Evolutionary conservation across 1,140 invertebrate species (phyloP).

Genomic region (Cyphomyrmex costatus): DNA sequence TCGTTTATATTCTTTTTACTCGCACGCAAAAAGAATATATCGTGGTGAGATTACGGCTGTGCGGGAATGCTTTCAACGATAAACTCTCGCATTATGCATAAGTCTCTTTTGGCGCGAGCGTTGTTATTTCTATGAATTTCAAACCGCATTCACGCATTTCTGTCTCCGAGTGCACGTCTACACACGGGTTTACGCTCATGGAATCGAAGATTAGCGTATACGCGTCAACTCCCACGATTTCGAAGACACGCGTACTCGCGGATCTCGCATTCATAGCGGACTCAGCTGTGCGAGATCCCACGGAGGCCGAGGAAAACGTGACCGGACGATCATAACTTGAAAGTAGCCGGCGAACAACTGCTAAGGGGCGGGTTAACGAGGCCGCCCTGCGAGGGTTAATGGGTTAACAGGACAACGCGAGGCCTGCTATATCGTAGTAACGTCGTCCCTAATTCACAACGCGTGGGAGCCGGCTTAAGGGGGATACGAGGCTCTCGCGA

Average conservation of each 20-base stretch:
- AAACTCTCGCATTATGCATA: conserved; percentile 61
- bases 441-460: conserved; percentile 76
- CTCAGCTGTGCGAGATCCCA: conserved; percentile 60
- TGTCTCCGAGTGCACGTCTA: background rate
- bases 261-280: conserved; percentile 7
- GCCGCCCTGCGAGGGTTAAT: conserved; percentile 73
- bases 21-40: conserved; percentile 45
- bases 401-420: conserved; percentile 77
- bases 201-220: conserved; percentile 44
- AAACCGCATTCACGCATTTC: conserved; percentile 10
- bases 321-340: conserved; percentile 74
- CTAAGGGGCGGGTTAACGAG: conserved; percentile 73
- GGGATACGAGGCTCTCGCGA: conserved; percentile 30
- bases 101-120: conserved; percentile 40
- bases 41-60: conserved; percentile 43
- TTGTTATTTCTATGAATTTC: conserved; percentile 58
- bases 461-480: conserved; percentile 69
- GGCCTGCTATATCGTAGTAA: conserved; percentile 66
- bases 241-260: conserved; percentile 8
- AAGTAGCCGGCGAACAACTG: conserved; percentile 69
- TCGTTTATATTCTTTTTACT: conserved; percentile 50
- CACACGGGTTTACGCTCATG: background rate
- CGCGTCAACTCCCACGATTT: conserved; percentile 3
- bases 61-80: conserved; percentile 55
- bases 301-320: conserved; percentile 72